These are phyloP conservation scores for Equus quagga DNA, from an alignment of 2,113 vertebrate genomes.

Conservation along the genomic window DNA sequence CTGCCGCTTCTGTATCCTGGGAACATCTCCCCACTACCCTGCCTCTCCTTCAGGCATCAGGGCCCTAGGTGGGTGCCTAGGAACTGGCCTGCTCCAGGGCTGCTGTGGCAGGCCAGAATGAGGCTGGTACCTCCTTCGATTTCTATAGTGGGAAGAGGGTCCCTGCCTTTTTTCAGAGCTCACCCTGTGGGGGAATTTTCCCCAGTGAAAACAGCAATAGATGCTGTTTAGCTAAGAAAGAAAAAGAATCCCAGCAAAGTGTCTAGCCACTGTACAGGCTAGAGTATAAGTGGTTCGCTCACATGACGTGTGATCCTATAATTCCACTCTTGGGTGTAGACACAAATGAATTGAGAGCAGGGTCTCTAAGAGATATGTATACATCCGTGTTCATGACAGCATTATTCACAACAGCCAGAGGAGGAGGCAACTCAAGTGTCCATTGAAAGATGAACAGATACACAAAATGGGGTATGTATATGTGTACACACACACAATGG, in stretches of 20 bases:
- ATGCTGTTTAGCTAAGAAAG: not conserved
- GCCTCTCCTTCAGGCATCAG: not conserved
- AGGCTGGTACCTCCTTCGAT: not conserved
- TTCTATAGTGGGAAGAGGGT: not conserved
- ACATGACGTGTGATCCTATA: not conserved
- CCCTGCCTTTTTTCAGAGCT: not conserved
- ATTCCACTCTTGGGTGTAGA: not conserved
- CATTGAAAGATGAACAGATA: too few relatives aligned
- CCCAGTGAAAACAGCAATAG: not conserved
- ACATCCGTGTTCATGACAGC: not conserved
- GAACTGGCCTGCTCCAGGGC: not conserved
- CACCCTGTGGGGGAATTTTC: not conserved
- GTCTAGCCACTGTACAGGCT: not conserved
- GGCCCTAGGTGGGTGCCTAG: not conserved
- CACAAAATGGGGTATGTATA: too few relatives aligned
- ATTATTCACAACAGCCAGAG: not conserved
- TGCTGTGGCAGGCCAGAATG: not conserved
- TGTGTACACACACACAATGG: too few relatives aligned
- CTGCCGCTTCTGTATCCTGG: not conserved
- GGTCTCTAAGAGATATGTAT: not conserved
- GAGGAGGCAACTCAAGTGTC: not conserved
- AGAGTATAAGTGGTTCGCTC: not conserved
- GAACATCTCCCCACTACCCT: not conserved
- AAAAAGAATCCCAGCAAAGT: not conserved
- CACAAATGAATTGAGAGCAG: not conserved